These are phyloP conservation scores for Euzophera pinguis DNA, from an alignment of 2,888 invertebrate species.

Conservation along the genomic window DNA sequence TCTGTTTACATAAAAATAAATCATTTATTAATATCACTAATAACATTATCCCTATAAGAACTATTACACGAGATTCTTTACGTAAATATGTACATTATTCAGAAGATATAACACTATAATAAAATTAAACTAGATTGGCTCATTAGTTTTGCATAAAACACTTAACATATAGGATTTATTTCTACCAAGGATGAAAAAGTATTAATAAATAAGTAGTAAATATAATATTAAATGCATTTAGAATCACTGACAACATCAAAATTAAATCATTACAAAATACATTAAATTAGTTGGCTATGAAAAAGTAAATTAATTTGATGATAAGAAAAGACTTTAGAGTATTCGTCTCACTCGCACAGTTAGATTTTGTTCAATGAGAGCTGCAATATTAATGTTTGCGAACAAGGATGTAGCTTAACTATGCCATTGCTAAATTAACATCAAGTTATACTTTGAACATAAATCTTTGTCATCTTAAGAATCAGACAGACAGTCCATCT, in stretches of 20 bases:
- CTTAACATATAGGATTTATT: no score
- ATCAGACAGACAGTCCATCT: no score
- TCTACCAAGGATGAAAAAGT: no score
- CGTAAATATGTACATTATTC: constrained; percentile 22
- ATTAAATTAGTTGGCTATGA: background rate
- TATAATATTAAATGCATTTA: constrained; percentile 11
- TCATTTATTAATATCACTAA: constrained; percentile 8
- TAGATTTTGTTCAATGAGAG: no score
- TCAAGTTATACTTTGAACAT: no score
- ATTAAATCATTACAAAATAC: background rate
- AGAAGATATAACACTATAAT: background rate
- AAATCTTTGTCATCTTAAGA: no score
- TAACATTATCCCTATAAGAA: constrained; percentile 19
- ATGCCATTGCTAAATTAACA: no score
- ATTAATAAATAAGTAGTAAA: background rate
- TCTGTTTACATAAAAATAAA: constrained; percentile 9
- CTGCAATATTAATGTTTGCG: no score
- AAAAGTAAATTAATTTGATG: background rate
- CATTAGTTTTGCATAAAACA: background rate
- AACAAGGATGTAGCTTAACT: no score
- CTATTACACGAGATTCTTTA: constrained; percentile 21
- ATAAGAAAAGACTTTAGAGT: no score
- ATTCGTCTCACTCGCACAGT: no score
- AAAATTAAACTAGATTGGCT: background rate
- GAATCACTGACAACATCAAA: constrained; percentile 7